Evolutionary conservation across 2,113 vertebrate genomes (phyloP).

Genomic region (Coturnix japonica): DNA sequence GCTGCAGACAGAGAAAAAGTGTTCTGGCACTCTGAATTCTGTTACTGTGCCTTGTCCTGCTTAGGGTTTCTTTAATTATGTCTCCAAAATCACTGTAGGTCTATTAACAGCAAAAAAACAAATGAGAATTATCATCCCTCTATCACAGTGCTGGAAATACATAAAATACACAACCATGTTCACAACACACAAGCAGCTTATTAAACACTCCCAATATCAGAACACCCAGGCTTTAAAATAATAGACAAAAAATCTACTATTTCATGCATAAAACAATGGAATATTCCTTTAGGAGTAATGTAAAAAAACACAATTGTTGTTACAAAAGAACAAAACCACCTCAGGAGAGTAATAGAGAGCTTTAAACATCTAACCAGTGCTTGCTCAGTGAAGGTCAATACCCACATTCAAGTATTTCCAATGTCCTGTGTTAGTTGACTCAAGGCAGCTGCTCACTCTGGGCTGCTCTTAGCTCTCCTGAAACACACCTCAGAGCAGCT

Average conservation of each 20-base stretch:
- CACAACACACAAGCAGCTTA: neutral
- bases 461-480: neutral
- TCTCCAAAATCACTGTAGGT: constrained; percentile 88
- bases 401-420: neutral
- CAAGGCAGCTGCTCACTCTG: neutral
- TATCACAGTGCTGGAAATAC: neutral
- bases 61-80: constrained; percentile 90
- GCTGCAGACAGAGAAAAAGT: constrained; percentile 86
- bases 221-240: neutral
- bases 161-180: neutral
- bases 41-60: constrained; percentile 83
- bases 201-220: neutral
- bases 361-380: neutral
- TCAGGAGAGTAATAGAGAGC: neutral
- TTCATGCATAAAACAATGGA: neutral
- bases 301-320: neutral
- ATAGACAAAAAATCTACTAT: neutral
- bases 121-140: neutral
- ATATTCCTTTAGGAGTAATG: neutral
- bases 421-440: neutral
- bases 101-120: constrained; percentile 69
- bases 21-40: constrained; percentile 86
- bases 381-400: neutral
- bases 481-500: neutral
- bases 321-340: neutral